Evolutionary conservation across 2,113 vertebrate genomes (phyloP).

Genomic region (Dendrocopos noguchii): DNA sequence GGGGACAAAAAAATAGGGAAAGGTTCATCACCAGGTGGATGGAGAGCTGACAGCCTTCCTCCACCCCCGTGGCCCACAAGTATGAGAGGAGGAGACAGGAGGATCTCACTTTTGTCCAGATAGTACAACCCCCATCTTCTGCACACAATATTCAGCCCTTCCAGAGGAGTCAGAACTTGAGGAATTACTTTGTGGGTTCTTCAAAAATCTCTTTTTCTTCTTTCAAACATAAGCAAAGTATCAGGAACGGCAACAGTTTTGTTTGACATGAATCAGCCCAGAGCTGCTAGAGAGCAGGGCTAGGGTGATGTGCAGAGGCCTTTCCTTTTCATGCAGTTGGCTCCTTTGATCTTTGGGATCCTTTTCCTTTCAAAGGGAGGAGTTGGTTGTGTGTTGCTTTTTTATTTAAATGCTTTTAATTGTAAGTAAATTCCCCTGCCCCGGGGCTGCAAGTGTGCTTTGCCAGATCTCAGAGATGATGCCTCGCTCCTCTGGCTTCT

Average conservation of each 20-base stretch:
- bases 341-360: background rate
- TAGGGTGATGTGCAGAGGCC: background rate
- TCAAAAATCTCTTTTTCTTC: background rate
- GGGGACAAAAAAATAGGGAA: background rate
- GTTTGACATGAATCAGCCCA: background rate
- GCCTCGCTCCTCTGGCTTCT: background rate
- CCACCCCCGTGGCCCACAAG: no score
- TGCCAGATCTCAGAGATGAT: background rate
- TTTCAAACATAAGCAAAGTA: background rate
- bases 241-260: background rate
- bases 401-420: background rate
- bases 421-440: conserved; percentile 11
- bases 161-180: background rate
- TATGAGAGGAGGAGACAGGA: background rate
- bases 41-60: background rate
- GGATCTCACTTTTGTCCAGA: background rate
- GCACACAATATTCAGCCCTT: background rate
- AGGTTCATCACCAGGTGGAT: fast-evolving
- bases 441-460: background rate
- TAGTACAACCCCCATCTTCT: background rate
- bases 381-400: background rate
- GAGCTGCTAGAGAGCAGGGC: background rate
- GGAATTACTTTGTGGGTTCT: background rate
- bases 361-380: background rate
- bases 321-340: background rate